These are phyloP conservation scores for Peromyscus nudipes DNA, from an alignment of 2,797 vertebrate species.

Conservation along the genomic window DNA sequence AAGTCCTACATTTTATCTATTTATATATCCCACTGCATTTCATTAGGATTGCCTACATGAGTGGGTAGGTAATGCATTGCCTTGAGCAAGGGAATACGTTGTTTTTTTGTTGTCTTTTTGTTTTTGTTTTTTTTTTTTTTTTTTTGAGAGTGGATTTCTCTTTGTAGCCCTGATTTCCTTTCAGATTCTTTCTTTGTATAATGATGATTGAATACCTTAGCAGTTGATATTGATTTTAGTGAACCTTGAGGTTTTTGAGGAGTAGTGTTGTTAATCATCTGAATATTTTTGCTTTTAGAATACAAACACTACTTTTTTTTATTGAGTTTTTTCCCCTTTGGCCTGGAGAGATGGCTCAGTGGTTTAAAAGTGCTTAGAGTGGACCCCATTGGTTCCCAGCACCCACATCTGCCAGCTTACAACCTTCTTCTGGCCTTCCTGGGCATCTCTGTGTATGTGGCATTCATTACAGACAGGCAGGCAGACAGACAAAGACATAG, in stretches of 20 bases:
- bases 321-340: background rate
- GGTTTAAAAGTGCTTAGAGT: background rate
- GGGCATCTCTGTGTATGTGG: background rate
- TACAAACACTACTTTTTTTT: background rate
- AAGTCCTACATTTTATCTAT: background rate
- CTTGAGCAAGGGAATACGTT: background rate
- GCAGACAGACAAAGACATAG: no score
- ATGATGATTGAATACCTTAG: constrained; percentile 49
- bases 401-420: background rate
- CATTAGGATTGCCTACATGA: background rate
- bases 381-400: background rate
- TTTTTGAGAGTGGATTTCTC: no score
- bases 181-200: background rate
- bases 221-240: background rate
- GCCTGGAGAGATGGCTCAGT: background rate
- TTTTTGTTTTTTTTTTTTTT: background rate
- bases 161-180: constrained; percentile 34
- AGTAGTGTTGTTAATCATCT: constrained; percentile 45
- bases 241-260: constrained; percentile 31
- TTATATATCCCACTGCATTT: background rate
- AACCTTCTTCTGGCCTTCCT: background rate
- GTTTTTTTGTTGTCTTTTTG: no score
- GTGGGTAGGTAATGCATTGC: background rate
- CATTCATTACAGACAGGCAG: background rate
- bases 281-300: constrained; percentile 54